phyloP scores from a whole-genome alignment of 2,113 vertebrate genomes.

The Prionailurus bengalensis region DNA sequence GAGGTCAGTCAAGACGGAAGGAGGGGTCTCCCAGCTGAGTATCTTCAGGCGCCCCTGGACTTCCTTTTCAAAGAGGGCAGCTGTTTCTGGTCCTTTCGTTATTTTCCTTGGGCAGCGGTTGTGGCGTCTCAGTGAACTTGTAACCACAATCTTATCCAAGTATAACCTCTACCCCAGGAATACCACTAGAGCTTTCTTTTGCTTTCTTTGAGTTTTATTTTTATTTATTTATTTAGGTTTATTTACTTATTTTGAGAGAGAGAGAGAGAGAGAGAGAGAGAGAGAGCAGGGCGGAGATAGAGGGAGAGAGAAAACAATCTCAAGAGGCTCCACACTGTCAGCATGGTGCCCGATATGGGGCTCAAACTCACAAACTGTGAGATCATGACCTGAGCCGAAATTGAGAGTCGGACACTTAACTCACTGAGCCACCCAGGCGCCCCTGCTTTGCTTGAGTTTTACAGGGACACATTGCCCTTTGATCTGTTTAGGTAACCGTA shows the following conservation, averaged over 20 bases:
- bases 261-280: too few relatives aligned
- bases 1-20: background rate
- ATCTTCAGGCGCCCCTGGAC: background rate
- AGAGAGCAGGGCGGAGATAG: too few relatives aligned
- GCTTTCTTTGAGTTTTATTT: conserved; percentile 49
- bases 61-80: background rate
- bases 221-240: background rate
- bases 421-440: too few relatives aligned
- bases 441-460: conserved; percentile 5
- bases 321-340: too few relatives aligned
- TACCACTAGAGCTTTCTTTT: background rate
- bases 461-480: background rate
- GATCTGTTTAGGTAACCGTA: background rate
- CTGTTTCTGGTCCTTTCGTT: background rate
- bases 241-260: too few relatives aligned
- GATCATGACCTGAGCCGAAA: too few relatives aligned
- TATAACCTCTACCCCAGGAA: background rate
- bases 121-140: background rate
- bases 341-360: too few relatives aligned
- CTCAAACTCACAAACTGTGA: too few relatives aligned
- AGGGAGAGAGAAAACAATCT: too few relatives aligned
- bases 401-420: too few relatives aligned
- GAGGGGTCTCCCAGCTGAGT: background rate
- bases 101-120: background rate
- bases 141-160: background rate